Conservation (phyloP, 2,797 vertebrate genomes). For the Aeoliscus strigatus region DNA sequence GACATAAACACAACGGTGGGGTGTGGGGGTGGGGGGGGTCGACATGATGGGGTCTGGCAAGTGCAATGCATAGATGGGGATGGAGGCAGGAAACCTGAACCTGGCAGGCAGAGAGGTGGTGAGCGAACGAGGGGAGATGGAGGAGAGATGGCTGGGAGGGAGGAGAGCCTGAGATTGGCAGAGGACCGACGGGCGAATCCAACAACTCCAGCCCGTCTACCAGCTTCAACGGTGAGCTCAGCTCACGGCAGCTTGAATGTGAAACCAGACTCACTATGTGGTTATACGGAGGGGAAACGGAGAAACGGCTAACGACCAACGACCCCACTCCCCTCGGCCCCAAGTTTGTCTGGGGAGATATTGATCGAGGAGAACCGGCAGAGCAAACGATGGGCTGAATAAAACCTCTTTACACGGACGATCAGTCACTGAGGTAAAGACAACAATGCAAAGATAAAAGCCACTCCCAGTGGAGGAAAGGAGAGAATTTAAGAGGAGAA, state of each 20-base stretch:
- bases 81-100: constrained; percentile 36
- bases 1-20: constrained; percentile 47
- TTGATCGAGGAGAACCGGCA: constrained; percentile 42
- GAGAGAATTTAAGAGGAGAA: constrained; percentile 15
- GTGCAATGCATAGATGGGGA: constrained; percentile 14
- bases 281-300: constrained; percentile 27
- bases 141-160: no score
- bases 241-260: constrained; percentile 41
- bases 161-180: no score
- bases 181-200: constrained; percentile 35
- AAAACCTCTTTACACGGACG: constrained; percentile 38
- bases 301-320: no score
- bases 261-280: constrained; percentile 53
- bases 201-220: constrained; percentile 46
- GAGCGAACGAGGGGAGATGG: background rate
- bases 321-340: constrained; percentile 32
- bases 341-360: constrained; percentile 34
- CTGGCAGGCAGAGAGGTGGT: no score
- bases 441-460: constrained; percentile 28
- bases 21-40: constrained; percentile 11
- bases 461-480: constrained; percentile 24
- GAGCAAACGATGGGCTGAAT: constrained; percentile 28
- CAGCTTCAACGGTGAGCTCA: constrained; percentile 50
- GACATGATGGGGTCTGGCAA: no score
- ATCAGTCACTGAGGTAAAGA: constrained; percentile 23